Conservation (phyloP, 1,140 invertebrate genomes). For the Calycopis cecrops region DNA sequence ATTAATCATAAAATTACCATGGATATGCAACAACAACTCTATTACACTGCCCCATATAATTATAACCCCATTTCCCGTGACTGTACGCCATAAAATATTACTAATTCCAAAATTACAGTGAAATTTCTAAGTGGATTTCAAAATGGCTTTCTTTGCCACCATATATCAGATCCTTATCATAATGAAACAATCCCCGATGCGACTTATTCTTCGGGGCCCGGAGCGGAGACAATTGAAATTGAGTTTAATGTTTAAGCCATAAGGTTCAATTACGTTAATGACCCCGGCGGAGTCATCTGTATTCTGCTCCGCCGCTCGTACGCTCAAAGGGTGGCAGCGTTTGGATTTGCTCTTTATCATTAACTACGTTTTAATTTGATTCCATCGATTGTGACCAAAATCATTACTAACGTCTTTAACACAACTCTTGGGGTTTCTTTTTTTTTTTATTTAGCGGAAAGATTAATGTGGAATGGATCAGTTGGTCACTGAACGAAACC, state of each 20-base stretch:
- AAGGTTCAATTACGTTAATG: background rate
- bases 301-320: constrained; percentile 47
- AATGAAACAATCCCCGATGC: constrained; percentile 16
- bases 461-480: constrained; percentile 15
- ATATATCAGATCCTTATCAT: constrained; percentile 34
- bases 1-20: no score
- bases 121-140: constrained; percentile 7
- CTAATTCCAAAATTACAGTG: constrained; percentile 6
- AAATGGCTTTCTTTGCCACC: constrained; percentile 5
- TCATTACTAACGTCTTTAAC: no score
- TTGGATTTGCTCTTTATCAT: constrained; percentile 55
- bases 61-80: no score
- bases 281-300: background rate
- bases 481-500: constrained; percentile 9
- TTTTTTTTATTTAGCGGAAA: no score
- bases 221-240: constrained; percentile 21
- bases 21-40: no score
- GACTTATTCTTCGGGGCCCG: background rate
- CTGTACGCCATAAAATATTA: background rate
- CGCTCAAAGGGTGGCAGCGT: constrained; percentile 43
- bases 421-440: no score
- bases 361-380: constrained; percentile 53
- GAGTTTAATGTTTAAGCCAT: constrained; percentile 17
- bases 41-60: no score
- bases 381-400: constrained; percentile 19